phyloP scores from a whole-genome alignment of 1,140 invertebrate genomes.

The Scaptodrosophila lebanonensis region DNA sequence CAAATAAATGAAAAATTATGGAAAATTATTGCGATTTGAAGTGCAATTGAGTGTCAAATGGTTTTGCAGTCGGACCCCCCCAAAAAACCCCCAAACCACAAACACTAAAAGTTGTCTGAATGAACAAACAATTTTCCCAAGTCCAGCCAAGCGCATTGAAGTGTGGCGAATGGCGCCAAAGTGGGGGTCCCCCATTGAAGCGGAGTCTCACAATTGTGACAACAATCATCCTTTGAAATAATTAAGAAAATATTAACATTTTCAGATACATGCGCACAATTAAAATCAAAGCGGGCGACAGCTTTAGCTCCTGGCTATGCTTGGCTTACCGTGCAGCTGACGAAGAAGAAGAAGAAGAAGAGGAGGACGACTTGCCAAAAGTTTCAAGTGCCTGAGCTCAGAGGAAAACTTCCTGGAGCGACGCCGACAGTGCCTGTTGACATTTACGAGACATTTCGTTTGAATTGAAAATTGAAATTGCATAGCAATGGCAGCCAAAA shows the following conservation, averaged over 20 bases:
- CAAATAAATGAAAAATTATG: conserved; percentile 39
- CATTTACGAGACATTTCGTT: conserved; percentile 47
- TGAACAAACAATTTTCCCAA: conserved; percentile 1
- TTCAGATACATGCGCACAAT: conserved; percentile 19
- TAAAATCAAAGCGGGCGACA: conserved; percentile 18
- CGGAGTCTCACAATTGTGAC: too few relatives aligned
- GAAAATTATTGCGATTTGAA: conserved; percentile 58
- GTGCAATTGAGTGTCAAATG: conserved; percentile 63
- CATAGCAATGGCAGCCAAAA: conserved; percentile 12
- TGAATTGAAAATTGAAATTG: conserved; percentile 42
- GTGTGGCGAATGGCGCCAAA: conserved; percentile 30
- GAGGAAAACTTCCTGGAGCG: too few relatives aligned
- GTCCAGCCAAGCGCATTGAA: conserved; percentile 39
- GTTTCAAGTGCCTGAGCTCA: background rate
- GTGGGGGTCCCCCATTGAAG: too few relatives aligned
- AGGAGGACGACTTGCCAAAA: conserved; percentile 19
- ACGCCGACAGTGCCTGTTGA: conserved; percentile 14
- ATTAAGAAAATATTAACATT: conserved; percentile 66
- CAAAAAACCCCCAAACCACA: conserved; percentile 5
- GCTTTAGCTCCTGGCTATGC: too few relatives aligned
- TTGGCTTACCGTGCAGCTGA: too few relatives aligned
- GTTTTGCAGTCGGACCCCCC: background rate
- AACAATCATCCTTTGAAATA: conserved; percentile 57
- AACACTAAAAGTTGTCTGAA: background rate
- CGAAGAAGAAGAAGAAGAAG: too few relatives aligned